Evolutionary conservation across 1,140 invertebrate genomes (phyloP).

Genomic region (Papilio helenus): DNA sequence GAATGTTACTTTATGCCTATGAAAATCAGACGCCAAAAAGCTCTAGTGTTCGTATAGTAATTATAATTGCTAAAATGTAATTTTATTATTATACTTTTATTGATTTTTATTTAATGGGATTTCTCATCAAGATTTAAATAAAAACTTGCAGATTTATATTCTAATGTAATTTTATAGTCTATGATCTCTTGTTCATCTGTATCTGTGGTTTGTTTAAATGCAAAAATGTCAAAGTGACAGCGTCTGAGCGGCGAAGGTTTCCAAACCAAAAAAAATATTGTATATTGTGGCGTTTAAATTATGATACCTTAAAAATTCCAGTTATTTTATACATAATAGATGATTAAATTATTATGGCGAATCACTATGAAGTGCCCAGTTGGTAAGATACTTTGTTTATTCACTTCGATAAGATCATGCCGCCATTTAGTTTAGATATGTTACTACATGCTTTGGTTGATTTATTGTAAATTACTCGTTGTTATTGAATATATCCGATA

Average conservation of each 20-base stretch:
- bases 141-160: too few species aligned
- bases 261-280: conserved; percentile 36
- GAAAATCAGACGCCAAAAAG: too few species aligned
- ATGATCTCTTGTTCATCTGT: conserved; percentile 18
- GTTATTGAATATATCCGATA: background rate
- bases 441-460: background rate
- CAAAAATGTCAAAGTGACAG: conserved; percentile 36
- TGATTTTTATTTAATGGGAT: too few species aligned
- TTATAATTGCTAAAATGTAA: too few species aligned
- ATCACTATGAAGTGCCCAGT: conserved; percentile 93
- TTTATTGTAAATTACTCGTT: background rate
- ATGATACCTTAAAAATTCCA: conserved; percentile 33
- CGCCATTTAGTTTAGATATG: conserved; percentile 43
- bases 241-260: conserved; percentile 34
- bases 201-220: conserved; percentile 29
- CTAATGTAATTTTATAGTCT: background rate
- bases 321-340: conserved; percentile 27
- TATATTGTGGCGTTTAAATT: conserved; percentile 14
- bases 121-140: too few species aligned
- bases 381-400: conserved; percentile 85
- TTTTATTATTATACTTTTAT: too few species aligned
- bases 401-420: conserved; percentile 39
- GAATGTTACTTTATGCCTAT: too few species aligned
- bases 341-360: conserved; percentile 85
- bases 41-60: too few species aligned